Evolutionary conservation across 2,797 vertebrate species (phyloP), one percentile per base, ranked within the genome.

Genomic region (Macropodus opercularis): DNA sequence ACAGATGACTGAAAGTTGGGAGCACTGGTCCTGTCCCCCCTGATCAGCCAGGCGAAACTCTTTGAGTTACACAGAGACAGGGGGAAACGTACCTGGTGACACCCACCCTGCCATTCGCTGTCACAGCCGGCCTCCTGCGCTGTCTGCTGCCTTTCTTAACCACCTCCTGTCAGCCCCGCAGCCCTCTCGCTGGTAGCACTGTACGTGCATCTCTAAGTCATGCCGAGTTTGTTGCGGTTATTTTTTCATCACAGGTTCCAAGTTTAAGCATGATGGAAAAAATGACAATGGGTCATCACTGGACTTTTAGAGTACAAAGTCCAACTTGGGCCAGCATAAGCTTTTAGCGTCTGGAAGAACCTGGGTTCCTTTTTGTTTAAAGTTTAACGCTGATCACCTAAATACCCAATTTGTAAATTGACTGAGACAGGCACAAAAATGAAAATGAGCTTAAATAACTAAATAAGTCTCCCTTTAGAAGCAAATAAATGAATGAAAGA

Each of bases 1-100:
- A 90, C 90, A 89, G 89, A 66, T 92, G 89, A 91, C 80, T 90
- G 90, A 91, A 90, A 87, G 85, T 74, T 81, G 84, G 87, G 89
- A 85, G 84, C 84, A 84, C 76, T 66, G 60, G 75, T 57, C 72
- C 86, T 87, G 90, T 91, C 89, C 84, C 77, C 75, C 81, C 79
- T 85, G 85, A 90, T 87, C 88, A 88, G 83, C 87, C 89, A 91
- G 88, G 89, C 89, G 86, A 90, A 85, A 90, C 90, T 79, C 75
- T 48, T 3, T 32, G 76, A 85, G 85, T 81, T 73, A 57, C 68
- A 35, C 17, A 0, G 12, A 75, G 85, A 89, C 83, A 75, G 70
- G 79, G 77, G 75, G 75, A 53, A 56, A 66, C n/a, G 69, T 87
- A 90, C 90, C 90, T 88, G 87, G 83, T 89, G 88, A 88, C 90